Evolutionary conservation across 2,797 vertebrate genomes (phyloP), one percentile per base, ranked within the genome.

Genomic region (Halcyon smyrnensis): DNA sequence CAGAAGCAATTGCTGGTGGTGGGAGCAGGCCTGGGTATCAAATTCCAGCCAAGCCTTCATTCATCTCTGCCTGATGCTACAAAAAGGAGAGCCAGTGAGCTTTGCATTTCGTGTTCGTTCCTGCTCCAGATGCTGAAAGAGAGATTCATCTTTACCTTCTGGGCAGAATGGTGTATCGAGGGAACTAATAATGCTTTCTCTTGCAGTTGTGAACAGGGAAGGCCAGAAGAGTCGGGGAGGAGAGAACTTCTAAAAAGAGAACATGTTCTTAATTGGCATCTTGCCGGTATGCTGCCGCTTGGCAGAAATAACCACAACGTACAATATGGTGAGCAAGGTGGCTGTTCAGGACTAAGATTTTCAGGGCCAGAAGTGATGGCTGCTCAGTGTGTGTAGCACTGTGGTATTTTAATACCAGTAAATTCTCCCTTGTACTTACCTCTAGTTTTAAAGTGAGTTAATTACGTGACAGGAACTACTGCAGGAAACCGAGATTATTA

Each of bases 171-270:
- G 28, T 59, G 12, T 75, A 7, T 50, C 62, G 69, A 95, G 65
- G 57, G 50, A 95, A 21, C 16, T 92, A 80, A 83, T 90, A 92
- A 54, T 54, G 89, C 25, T 92, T 90, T 95, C 45, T 94, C 77
- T 46, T 73, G 70, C 34, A 54, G 76, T 6, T 94, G 14, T 68
- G 51, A 51, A 16, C 2, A 28, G 39, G 24, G 76, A 88, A 94
- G 62, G 37, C 59, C 59, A 75, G 20, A 87, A 77, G 51, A 78
- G 83, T 57, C 27, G 12, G 51, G 32, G 34, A 87, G 71, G 53
- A 92, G 57, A 53, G 51, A 81, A 43, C 18, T 43, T 84, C 65
- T 79, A 67, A 86, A 60, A 93, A 45, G 94, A 64, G 70, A 88
- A 75, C 3, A 1, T 60, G 63, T 74, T 95, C 76, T 86, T 68